A percentile compares a stretch with the other conserved stretches of the same genome.
phyloP scores from a whole-genome alignment of 2,797 vertebrate species.

The Menidia menidia region DNA sequence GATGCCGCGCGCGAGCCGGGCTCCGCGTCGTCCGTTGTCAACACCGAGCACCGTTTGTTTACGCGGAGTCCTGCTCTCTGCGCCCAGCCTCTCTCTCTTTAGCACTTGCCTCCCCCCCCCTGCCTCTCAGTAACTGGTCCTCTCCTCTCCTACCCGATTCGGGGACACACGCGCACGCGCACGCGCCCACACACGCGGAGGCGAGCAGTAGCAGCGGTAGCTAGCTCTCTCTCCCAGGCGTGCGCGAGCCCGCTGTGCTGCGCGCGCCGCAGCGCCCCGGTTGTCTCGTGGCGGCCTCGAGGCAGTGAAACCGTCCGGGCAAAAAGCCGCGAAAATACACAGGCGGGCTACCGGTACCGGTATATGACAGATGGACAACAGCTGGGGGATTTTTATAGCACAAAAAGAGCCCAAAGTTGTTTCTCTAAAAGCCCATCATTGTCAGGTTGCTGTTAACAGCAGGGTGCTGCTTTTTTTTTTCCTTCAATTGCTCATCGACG shows the following conservation, averaged over 20 bases:
- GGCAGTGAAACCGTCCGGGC: constrained; percentile 36
- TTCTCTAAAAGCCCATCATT: constrained; percentile 35
- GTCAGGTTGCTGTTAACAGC: constrained; percentile 38
- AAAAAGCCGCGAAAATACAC: constrained; percentile 45
- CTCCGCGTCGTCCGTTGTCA: constrained; percentile 23
- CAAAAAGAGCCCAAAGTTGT: constrained; percentile 37
- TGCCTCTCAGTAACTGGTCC: constrained; percentile 58
- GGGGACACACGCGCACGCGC: constrained; percentile 12
- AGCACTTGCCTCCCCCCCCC: constrained; percentile 54
- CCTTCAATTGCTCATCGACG: constrained; percentile 10
- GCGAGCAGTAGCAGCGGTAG: constrained; percentile 52
- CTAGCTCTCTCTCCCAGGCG: constrained; percentile 32
- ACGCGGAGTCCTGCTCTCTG: constrained; percentile 56
- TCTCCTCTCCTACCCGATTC: constrained; percentile 59
- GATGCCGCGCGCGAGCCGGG: constrained; percentile 32
- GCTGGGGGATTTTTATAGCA: constrained; percentile 51
- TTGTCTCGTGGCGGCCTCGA: constrained; percentile 57
- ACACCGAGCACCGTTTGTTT: constrained; percentile 44
- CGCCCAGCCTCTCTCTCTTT: constrained; percentile 29
- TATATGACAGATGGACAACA: constrained; percentile 59
- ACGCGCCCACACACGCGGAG: constrained; percentile 44
- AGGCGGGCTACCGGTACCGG: not conserved
- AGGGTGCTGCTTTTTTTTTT: constrained; percentile 50
- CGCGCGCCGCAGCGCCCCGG: constrained; percentile 74
- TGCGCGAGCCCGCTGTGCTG: constrained; percentile 59